Evolutionary conservation across 2,888 invertebrate genomes (phyloP).

Genomic region (Torymus aiolomorphi): DNA sequence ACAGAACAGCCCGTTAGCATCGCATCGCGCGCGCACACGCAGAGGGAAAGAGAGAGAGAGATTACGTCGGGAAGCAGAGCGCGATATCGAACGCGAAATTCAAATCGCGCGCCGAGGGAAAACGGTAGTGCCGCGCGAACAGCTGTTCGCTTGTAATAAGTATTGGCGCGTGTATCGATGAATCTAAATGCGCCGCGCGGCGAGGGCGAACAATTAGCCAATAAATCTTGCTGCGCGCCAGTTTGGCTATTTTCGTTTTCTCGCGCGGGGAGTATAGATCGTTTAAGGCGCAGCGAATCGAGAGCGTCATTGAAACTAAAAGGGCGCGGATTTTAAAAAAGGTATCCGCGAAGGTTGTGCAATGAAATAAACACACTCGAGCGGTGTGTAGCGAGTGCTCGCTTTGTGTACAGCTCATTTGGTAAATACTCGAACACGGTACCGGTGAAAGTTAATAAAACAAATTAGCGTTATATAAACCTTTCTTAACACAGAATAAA

Average conservation of each 20-base stretch:
- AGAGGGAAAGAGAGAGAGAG: not conserved
- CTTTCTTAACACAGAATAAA: no score
- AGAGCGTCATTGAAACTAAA: no score
- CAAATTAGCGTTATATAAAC: no score
- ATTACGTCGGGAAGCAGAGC: constrained; percentile 20
- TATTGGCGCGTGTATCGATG: constrained; percentile 17
- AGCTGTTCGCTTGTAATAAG: constrained; percentile 20
- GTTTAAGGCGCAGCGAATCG: no score
- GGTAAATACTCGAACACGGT: no score
- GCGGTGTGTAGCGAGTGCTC: no score
- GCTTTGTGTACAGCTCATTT: not conserved
- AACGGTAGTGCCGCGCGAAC: constrained; percentile 25
- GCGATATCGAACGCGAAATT: constrained; percentile 5
- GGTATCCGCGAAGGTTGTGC: no score
- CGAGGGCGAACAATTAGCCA: constrained; percentile 27
- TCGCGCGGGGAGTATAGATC: no score
- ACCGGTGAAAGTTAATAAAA: no score
- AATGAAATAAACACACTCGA: no score
- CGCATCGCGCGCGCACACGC: no score
- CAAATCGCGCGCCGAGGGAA: constrained; percentile 5
- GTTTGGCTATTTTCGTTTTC: constrained; percentile 16
- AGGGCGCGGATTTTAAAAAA: no score
- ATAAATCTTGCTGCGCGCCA: constrained; percentile 27
- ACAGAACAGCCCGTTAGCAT: not conserved
- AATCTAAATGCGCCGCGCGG: constrained; percentile 25